Conservation (phyloP, 2,797 vertebrate species). For the Cirrhinus molitorella region DNA sequence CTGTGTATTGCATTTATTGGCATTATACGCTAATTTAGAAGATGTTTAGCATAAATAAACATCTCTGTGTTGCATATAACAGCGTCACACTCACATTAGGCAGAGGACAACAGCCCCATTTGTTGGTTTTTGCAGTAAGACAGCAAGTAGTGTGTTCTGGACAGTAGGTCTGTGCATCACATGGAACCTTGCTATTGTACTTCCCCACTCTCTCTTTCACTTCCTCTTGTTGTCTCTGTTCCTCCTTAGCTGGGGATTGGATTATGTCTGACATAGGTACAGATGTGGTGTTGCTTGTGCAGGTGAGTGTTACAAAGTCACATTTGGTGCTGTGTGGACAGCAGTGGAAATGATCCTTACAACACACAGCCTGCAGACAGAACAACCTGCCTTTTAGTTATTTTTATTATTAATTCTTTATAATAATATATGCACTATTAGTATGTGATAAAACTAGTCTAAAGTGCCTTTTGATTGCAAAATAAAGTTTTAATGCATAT, state of each 20-base stretch:
- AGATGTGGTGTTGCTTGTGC: slow-evolving; percentile 14
- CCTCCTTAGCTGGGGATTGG: background rate
- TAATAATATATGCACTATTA: slow-evolving; percentile 2
- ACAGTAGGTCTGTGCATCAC: slow-evolving; percentile 72
- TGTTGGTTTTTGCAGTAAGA: slow-evolving; percentile 57
- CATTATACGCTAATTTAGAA: background rate
- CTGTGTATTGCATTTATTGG: background rate
- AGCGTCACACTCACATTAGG: slow-evolving; percentile 69
- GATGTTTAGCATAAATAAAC: background rate
- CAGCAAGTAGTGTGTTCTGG: slow-evolving; percentile 83
- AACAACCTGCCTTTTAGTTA: background rate
- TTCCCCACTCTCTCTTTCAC: background rate
- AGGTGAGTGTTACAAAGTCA: background rate
- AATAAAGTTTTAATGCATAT: background rate
- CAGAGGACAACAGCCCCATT: slow-evolving; percentile 86
- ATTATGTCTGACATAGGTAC: slow-evolving; percentile 19
- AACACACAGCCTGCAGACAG: slow-evolving; percentile 70
- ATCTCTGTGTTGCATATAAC: background rate
- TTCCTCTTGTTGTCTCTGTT: background rate
- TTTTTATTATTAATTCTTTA: background rate
- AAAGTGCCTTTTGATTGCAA: background rate
- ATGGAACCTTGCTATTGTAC: slow-evolving; percentile 48
- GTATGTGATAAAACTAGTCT: background rate
- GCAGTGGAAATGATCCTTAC: slow-evolving; percentile 67
- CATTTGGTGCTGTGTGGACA: slow-evolving; percentile 67